These are phyloP conservation scores for Argentina silus DNA, from an alignment of 2,797 vertebrate genomes.

Conservation along the genomic window DNA sequence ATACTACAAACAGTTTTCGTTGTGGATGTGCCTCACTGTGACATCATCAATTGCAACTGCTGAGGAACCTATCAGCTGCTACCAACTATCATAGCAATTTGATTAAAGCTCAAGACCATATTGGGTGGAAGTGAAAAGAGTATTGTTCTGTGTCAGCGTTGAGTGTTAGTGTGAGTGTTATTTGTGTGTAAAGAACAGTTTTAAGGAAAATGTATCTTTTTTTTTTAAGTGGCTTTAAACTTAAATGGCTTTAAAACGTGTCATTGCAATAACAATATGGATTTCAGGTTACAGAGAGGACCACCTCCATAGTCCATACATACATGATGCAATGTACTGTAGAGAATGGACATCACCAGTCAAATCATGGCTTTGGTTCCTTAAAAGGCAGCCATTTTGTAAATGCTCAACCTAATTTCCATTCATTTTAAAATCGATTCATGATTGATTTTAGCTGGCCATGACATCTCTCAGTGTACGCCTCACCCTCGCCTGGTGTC, in stretches of 20 bases:
- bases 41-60: no score
- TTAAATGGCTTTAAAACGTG: neutral
- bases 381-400: conserved; percentile 33
- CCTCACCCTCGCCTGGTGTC: conserved; percentile 35
- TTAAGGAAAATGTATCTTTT: neutral
- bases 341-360: conserved; percentile 20
- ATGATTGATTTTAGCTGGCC: conserved; percentile 61
- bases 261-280: neutral
- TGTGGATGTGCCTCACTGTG: no score
- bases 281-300: neutral
- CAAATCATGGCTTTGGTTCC: conserved; percentile 10
- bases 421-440: conserved; percentile 64
- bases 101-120: no score
- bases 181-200: neutral
- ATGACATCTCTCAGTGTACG: conserved; percentile 57
- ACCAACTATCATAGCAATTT: no score
- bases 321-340: neutral
- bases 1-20: no score
- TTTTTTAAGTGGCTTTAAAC: no score
- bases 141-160: neutral
- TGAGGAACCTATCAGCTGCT: no score
- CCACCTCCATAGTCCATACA: neutral
- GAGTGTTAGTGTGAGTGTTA: neutral
- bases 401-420: conserved; percentile 42
- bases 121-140: neutral